Evolutionary conservation across 2,113 vertebrate genomes (phyloP).

Genomic region (Myiozetetes cayanensis): DNA sequence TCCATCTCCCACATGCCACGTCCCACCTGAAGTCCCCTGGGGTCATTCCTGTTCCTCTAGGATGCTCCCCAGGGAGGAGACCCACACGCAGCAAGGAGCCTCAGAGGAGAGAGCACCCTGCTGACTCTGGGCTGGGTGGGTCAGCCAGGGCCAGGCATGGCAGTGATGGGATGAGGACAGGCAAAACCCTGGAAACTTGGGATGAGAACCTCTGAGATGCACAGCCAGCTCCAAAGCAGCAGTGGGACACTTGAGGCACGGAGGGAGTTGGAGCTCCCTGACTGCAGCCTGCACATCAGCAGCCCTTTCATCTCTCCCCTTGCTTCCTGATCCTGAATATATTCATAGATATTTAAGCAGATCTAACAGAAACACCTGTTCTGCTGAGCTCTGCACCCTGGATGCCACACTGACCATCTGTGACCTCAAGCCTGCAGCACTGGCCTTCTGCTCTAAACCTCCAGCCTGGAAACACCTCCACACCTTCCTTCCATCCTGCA

Average conservation of each 20-base stretch:
- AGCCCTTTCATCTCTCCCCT: background rate
- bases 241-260: background rate
- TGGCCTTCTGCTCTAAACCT: background rate
- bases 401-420: background rate
- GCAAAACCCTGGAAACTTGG: background rate
- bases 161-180: background rate
- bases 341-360: background rate
- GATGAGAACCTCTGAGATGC: background rate
- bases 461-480: background rate
- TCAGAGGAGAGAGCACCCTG: background rate
- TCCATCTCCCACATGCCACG: background rate
- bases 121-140: background rate
- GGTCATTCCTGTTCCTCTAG: background rate
- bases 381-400: background rate
- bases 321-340: background rate
- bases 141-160: background rate
- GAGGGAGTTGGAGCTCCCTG: background rate
- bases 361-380: background rate
- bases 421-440: background rate
- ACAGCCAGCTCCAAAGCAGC: background rate
- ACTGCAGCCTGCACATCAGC: background rate
- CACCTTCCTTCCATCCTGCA: background rate
- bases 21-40: too few relatives aligned
- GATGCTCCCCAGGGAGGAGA: background rate
- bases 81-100: background rate